Base-by-base conservation (phyloP, 2,888 invertebrate species). In the Scelioninae gen. 2 region DNA sequence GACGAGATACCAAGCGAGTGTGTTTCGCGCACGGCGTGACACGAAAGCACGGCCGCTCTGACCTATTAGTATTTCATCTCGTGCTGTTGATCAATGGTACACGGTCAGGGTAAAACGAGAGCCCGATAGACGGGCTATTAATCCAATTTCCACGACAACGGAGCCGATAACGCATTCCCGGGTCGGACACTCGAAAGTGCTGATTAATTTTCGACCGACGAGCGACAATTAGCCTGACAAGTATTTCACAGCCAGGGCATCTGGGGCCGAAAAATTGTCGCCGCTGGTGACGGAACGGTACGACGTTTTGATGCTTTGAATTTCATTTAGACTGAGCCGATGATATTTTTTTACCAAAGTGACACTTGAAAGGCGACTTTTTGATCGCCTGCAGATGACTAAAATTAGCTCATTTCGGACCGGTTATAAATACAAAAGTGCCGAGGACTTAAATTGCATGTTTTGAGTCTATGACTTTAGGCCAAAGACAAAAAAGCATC, bases 21-120 rank as follows among this genome's bases (percentile, higher is more conserved):
- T 69, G 73, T 69, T 69, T 73, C 68, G 52, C 73, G 52, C 68
- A 64, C 46, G 35, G 22, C 48, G 63, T 46, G 64, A 63, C 63
- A 69, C 45, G 57, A 60, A 55, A 45, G 16, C 33, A 58, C 50
- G 46, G 52, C 58, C 63, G 58, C 63, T 73, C 65, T 72, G 73
- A 63, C 58, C 73, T 73, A 50, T 73, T 68, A 69, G 68, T 69
- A 69, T 69, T 64, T 69, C 63, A 69, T 69, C 69, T 55, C 65
- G 39, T 53, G 60, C 58, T 46, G 64, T 52, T 73, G 69, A 73
- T 73, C 64, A 73, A 73, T 73, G 64, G 65, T 60, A 53, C 55
- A 57, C 16, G 63, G 33, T 45, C 43, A 57, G 73, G n/a, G 68
- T 68, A 64, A 73, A 73, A 73, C 58, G 60, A 69, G 69, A 58